These are phyloP conservation scores for Ara ararauna DNA, from an alignment of 2,797 vertebrate species.

Conservation along the genomic window DNA sequence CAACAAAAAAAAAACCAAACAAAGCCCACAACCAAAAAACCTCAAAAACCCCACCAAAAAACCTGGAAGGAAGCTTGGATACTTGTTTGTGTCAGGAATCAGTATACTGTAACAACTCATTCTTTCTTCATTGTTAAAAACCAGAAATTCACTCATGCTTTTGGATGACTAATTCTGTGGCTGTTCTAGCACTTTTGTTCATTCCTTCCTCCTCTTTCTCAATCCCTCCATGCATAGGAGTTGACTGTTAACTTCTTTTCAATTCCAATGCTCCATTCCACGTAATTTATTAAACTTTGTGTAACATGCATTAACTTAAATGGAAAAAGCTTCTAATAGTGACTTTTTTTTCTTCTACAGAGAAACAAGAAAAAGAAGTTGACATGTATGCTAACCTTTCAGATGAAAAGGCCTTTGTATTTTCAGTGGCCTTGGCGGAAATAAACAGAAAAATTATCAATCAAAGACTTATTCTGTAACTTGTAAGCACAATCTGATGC, in stretches of 20 bases:
- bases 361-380: constrained; percentile 98
- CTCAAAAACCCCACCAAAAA: not conserved
- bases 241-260: not conserved
- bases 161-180: constrained; percentile 34
- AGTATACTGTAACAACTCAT: not conserved
- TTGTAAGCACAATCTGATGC: constrained; percentile 57
- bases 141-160: constrained; percentile 7
- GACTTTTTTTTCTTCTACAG: constrained; percentile 81
- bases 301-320: not conserved
- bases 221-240: not conserved
- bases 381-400: constrained; percentile 98
- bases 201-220: not conserved
- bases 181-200: not conserved
- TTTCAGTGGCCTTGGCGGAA: constrained; percentile 98
- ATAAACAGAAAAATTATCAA: constrained; percentile 99
- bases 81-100: not conserved
- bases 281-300: not conserved
- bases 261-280: not conserved
- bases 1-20: not conserved
- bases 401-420: constrained; percentile 98
- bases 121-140: not conserved
- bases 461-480: constrained; percentile 93
- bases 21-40: not conserved
- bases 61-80: not conserved
- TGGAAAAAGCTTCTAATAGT: constrained; percentile 65